These are phyloP conservation scores for Dicaeum eximium DNA, from an alignment of 2,113 vertebrate genomes.

Conservation along the genomic window DNA sequence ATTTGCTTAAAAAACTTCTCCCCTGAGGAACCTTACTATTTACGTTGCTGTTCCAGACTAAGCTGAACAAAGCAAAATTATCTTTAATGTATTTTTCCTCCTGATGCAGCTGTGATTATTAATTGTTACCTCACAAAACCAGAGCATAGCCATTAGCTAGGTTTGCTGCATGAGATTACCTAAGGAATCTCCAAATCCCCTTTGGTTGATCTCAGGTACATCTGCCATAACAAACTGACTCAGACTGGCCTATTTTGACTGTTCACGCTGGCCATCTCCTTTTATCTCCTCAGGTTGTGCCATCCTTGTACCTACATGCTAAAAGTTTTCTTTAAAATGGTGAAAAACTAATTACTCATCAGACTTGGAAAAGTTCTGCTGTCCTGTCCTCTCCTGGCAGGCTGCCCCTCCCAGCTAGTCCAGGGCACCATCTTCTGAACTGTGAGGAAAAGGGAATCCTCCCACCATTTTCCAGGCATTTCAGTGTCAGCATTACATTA, in stretches of 20 bases:
- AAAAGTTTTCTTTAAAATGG: background rate
- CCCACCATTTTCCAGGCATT: background rate
- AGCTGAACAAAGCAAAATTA: background rate
- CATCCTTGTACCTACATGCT: background rate
- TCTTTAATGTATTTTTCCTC: background rate
- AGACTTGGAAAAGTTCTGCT: background rate
- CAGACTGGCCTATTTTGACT: background rate
- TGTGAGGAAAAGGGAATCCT: background rate
- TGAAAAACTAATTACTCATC: background rate
- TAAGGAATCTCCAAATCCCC: background rate
- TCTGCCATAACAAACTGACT: background rate
- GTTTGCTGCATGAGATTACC: background rate
- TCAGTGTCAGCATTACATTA: background rate
- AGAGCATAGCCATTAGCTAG: background rate
- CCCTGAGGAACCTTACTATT: background rate
- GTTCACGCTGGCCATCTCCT: background rate
- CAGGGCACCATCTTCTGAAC: background rate
- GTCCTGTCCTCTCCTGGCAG: background rate
- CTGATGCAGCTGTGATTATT: rapidly evolving
- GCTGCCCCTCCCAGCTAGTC: background rate
- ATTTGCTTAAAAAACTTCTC: background rate
- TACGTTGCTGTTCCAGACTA: background rate
- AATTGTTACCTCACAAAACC: background rate
- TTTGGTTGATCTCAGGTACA: background rate
- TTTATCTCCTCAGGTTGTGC: background rate